Percentiles rank a stretch among this genome's conserved stretches.
Conservation (phyloP, 2,888 invertebrate species). For the Orchesellides sinensis region DNA sequence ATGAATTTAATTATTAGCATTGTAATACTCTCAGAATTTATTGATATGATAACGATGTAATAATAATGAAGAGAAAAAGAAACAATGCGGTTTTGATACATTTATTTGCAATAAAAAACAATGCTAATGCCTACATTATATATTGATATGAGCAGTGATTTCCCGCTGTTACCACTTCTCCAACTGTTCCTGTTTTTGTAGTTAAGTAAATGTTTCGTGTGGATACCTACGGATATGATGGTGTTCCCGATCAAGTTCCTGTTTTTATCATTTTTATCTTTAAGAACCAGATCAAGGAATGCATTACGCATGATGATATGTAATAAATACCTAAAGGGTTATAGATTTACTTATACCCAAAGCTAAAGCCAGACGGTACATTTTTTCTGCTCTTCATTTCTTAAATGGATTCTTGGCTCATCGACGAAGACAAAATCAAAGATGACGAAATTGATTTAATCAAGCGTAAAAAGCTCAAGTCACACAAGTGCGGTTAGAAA, state of each 20-base stretch:
- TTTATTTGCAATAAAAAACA: neutral
- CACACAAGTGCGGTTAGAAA: too few relatives aligned
- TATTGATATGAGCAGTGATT: neutral
- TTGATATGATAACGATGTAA: constrained; percentile 14
- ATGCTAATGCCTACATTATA: too few relatives aligned
- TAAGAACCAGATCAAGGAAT: neutral
- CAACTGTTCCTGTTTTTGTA: neutral
- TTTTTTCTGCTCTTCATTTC: too few relatives aligned
- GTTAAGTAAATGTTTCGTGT: neutral
- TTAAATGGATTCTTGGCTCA: neutral
- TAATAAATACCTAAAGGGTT: too few relatives aligned
- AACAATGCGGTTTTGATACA: neutral
- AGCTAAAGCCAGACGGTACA: too few relatives aligned
- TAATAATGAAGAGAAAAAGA: neutral
- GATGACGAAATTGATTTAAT: constrained; percentile 17
- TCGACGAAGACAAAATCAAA: too few relatives aligned
- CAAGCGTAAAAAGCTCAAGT: neutral
- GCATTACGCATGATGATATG: too few relatives aligned
- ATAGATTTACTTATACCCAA: too few relatives aligned
- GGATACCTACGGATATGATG: neutral
- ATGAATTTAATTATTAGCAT: constrained; percentile 5
- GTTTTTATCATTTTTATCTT: too few relatives aligned
- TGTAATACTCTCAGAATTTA: too few relatives aligned
- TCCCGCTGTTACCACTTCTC: neutral
- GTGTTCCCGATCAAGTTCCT: neutral